Percentiles rank a stretch among this genome's conserved stretches.
Evolutionary conservation across 2,797 vertebrate genomes (phyloP).

Genomic region (Lutjanus campechanus): DNA sequence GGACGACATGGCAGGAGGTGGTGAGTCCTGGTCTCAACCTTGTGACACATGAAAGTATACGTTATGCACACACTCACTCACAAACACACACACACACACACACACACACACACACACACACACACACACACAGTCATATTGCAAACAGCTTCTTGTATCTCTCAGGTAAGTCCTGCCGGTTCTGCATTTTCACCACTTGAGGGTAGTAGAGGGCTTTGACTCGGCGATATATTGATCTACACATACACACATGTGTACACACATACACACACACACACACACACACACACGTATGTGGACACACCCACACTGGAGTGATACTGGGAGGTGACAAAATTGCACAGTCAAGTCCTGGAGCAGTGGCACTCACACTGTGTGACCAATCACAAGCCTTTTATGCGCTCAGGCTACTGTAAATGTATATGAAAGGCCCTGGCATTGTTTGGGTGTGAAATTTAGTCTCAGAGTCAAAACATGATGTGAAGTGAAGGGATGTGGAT

Average conservation of each 20-base stretch:
- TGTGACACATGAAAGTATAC: conserved; percentile 36
- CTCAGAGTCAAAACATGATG: conserved; percentile 71
- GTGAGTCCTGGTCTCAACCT: conserved; percentile 43
- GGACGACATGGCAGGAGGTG: conserved; percentile 30
- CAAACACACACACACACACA: neutral
- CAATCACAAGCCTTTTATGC: conserved; percentile 69
- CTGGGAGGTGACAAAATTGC: conserved; percentile 49
- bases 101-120: conserved; percentile 12
- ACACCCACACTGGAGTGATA: conserved; percentile 30
- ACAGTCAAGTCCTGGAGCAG: conserved; percentile 42
- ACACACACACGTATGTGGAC: neutral
- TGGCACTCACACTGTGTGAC: conserved; percentile 62
- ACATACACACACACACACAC: neutral
- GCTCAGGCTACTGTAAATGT: conserved; percentile 72
- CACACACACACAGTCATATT: neutral
- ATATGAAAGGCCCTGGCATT: conserved; percentile 67
- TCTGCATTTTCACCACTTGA: conserved; percentile 66
- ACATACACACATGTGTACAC: conserved; percentile 28
- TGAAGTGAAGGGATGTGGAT: conserved; percentile 61
- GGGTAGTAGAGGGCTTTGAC: conserved; percentile 78
- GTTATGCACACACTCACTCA: conserved; percentile 15
- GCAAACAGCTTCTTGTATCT: conserved; percentile 6
- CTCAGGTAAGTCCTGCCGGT: conserved; percentile 37
- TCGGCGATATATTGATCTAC: conserved; percentile 15
- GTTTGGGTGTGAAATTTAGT: conserved; percentile 76